Evolutionary conservation across 2,113 vertebrate species (phyloP).

Genomic region (Natator depressus): DNA sequence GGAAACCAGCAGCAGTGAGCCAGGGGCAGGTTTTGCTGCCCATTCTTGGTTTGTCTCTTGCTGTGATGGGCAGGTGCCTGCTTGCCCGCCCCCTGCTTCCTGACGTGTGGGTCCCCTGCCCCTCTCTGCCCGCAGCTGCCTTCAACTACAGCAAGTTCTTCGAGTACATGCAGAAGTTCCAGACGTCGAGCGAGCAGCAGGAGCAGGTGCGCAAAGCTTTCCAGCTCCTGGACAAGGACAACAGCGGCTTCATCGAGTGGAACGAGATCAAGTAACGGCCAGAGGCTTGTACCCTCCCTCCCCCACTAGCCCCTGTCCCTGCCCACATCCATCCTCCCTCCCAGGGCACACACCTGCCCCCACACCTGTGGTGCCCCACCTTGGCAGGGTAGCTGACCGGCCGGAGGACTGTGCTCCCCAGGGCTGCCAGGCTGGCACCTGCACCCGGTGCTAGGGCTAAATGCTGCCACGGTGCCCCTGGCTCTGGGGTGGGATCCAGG

Average conservation of each 20-base stretch:
- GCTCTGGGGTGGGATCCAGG: no score
- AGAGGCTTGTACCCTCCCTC: fast-evolving
- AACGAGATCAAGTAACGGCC: conserved; percentile 56
- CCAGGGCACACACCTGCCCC: neutral
- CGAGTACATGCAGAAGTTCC: conserved; percentile 34
- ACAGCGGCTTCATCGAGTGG: conserved; percentile 43
- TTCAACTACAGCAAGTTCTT: conserved; percentile 68
- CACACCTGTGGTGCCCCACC: no score
- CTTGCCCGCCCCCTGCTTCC: no score
- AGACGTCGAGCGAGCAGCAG: neutral
- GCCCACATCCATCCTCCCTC: no score
- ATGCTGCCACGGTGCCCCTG: no score
- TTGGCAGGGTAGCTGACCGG: no score
- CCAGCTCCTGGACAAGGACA: conserved; percentile 58
- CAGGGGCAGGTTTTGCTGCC: no score
- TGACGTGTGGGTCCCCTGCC: neutral
- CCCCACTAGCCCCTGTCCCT: fast-evolving
- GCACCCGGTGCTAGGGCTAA: no score
- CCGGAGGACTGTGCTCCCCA: no score
- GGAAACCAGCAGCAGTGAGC: neutral
- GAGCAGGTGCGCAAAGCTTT: conserved; percentile 21
- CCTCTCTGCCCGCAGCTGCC: conserved; percentile 18
- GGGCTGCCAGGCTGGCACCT: no score
- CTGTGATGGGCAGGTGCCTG: no score
- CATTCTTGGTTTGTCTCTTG: neutral